phyloP scores from a whole-genome alignment of 1,140 invertebrate genomes.

The Bradysia coprophila region DNA sequence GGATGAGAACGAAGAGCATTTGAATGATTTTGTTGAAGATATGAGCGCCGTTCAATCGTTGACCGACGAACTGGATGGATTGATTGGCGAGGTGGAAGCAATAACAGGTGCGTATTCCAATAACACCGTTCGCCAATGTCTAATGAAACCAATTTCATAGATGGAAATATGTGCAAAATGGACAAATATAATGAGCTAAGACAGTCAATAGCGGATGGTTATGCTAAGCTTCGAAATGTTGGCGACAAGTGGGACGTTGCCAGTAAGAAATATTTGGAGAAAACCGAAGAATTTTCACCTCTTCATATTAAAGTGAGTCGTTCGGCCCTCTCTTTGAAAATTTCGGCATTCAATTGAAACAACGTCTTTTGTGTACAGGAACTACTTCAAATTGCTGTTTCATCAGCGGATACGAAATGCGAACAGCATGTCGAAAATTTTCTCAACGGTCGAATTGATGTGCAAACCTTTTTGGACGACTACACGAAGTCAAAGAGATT shows the following conservation, averaged over 20 bases:
- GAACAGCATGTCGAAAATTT: conserved; percentile 57
- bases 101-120: conserved; percentile 47
- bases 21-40: conserved; percentile 50
- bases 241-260: conserved; percentile 48
- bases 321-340: conserved; percentile 6
- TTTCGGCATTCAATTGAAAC: not conserved
- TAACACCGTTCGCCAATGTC: too few relatives aligned
- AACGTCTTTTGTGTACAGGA: conserved; percentile 21
- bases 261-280: conserved; percentile 43
- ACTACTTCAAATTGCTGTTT: conserved; percentile 33
- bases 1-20: conserved; percentile 39
- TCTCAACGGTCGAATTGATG: conserved; percentile 48
- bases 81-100: conserved; percentile 49
- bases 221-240: conserved; percentile 43
- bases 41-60: conserved; percentile 43
- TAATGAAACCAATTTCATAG: too few relatives aligned
- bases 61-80: conserved; percentile 43
- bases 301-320: conserved; percentile 46
- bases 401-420: conserved; percentile 50
- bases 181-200: conserved; percentile 38
- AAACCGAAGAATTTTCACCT: conserved; percentile 51
- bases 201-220: conserved; percentile 36
- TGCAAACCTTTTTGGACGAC: conserved; percentile 48
- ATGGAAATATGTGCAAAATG: conserved; percentile 47
- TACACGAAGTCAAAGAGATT: conserved; percentile 48